Evolutionary conservation across 1,140 invertebrate genomes (phyloP).

Genomic region (Leptinotarsa defecta): DNA sequence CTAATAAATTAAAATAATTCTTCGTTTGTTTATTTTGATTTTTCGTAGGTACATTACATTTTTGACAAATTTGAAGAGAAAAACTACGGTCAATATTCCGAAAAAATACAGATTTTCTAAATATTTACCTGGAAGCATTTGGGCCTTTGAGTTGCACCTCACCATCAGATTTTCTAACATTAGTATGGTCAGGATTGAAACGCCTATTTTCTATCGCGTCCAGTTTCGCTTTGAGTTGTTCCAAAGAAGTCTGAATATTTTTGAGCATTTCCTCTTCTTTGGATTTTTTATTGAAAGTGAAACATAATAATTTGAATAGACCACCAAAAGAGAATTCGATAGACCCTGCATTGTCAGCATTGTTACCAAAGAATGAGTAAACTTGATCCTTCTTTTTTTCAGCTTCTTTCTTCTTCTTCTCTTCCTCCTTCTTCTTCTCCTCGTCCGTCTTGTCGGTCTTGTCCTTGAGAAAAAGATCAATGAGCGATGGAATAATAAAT

Average conservation of each 20-base stretch:
- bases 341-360: constrained; percentile 62
- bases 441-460: constrained; percentile 22
- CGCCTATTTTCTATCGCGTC: constrained; percentile 28
- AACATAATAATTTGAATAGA: constrained; percentile 68
- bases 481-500: too few relatives aligned
- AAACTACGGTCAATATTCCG: too few relatives aligned
- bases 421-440: constrained; percentile 28
- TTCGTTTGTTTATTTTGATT: too few relatives aligned
- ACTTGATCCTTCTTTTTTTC: constrained; percentile 32
- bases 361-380: constrained; percentile 43
- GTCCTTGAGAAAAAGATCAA: constrained; percentile 8
- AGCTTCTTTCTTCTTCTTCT: constrained; percentile 29
- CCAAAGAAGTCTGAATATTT: constrained; percentile 55
- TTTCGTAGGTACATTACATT: too few relatives aligned
- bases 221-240: constrained; percentile 32
- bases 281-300: constrained; percentile 60
- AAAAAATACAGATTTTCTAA: too few relatives aligned
- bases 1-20: too few relatives aligned
- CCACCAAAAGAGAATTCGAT: constrained; percentile 66
- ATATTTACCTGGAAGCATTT: constrained; percentile 22
- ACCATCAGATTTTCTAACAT: constrained; percentile 8
- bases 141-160: constrained; percentile 19
- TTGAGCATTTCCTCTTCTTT: constrained; percentile 63
- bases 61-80: too few relatives aligned
- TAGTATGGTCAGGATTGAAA: neutral